phyloP scores from a whole-genome alignment of 2,113 vertebrate genomes.

The Oxyura jamaicensis region DNA sequence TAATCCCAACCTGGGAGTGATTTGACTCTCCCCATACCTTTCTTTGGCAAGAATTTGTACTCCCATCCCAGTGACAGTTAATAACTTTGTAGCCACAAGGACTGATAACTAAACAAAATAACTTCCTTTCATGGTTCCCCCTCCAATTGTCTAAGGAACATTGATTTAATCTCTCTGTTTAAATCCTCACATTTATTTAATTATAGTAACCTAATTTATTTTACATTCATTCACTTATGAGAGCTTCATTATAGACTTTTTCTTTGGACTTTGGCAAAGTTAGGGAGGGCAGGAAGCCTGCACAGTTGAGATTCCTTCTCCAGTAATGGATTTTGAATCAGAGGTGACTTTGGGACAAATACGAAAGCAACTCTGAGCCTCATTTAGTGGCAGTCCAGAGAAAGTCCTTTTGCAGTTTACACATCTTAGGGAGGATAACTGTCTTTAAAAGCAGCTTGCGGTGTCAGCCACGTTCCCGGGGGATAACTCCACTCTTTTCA shows the following conservation, averaged over 20 bases:
- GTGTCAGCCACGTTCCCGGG: background rate
- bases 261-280: background rate
- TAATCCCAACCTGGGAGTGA: background rate
- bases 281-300: background rate
- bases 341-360: background rate
- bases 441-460: background rate
- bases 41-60: background rate
- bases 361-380: background rate
- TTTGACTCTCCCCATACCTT: background rate
- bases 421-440: background rate
- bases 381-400: background rate
- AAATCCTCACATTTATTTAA: background rate
- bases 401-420: background rate
- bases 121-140: background rate
- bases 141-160: background rate
- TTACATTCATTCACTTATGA: background rate
- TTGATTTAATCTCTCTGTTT: background rate
- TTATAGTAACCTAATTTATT: background rate
- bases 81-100: background rate
- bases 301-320: background rate
- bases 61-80: background rate
- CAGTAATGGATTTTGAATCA: background rate
- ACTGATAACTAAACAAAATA: background rate
- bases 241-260: background rate
- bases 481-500: background rate